A percentile compares a stretch with the other conserved stretches of the same genome.
Evolutionary conservation across 2,113 vertebrate genomes (phyloP).

Genomic region (Pelvicachromis taeniatus): DNA sequence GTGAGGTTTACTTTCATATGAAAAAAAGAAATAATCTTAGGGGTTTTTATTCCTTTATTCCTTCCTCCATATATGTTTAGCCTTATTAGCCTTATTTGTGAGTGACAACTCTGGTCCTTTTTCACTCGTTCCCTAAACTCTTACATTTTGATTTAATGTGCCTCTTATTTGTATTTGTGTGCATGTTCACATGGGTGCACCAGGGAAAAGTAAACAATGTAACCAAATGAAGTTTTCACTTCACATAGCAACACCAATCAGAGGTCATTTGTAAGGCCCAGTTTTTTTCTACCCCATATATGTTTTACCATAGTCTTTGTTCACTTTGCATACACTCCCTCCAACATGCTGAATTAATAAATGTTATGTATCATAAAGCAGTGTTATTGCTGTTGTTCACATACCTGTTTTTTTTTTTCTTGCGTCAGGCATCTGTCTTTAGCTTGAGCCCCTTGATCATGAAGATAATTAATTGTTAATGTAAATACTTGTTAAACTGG

Average conservation of each 20-base stretch:
- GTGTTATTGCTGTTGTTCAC: constrained; percentile 22
- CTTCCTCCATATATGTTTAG: background rate
- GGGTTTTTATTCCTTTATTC: background rate
- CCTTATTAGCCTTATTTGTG: background rate
- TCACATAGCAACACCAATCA: background rate
- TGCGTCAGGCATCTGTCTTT: constrained; percentile 58
- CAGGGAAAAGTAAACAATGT: background rate
- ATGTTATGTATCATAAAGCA: constrained; percentile 32
- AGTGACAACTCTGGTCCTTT: background rate
- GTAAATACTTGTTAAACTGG: constrained; percentile 52
- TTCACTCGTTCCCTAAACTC: background rate
- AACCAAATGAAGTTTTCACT: background rate
- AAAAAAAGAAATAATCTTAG: background rate
- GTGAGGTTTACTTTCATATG: background rate
- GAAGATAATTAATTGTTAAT: constrained; percentile 71
- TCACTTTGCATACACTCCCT: constrained; percentile 16
- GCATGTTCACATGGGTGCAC: background rate
- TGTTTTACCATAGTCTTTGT: constrained; percentile 23
- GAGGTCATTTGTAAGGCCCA: background rate
- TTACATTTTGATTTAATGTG: background rate
- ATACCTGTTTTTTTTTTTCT: background rate
- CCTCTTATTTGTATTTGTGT: background rate
- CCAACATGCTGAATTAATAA: constrained; percentile 21
- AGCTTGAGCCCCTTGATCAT: constrained; percentile 50
- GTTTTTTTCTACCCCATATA: background rate